phyloP scores from a whole-genome alignment of 2,888 invertebrate species.

The Brachypalpus laphriformis region DNA sequence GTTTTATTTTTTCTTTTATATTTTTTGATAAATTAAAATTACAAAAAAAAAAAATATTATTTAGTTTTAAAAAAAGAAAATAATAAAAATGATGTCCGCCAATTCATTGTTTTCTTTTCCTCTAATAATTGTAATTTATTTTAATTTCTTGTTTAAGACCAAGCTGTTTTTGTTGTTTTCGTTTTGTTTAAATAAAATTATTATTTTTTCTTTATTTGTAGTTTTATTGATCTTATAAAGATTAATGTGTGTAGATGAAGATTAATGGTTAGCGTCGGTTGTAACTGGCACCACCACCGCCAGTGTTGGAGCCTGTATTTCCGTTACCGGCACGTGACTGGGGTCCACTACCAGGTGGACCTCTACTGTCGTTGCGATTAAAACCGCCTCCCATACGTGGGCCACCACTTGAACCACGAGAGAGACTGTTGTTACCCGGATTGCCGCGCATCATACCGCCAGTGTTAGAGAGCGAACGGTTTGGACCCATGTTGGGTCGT shows the following conservation, averaged over 20 bases:
- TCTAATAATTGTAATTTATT: constrained; percentile 68
- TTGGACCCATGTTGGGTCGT: constrained; percentile 77
- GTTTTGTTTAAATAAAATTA: constrained; percentile 69
- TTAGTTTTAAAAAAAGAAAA: constrained; percentile 68
- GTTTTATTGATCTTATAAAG: constrained; percentile 76
- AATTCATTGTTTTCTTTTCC: constrained; percentile 61
- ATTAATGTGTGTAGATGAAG: constrained; percentile 76
- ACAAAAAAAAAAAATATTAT: constrained; percentile 70
- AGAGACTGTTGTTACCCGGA: constrained; percentile 79
- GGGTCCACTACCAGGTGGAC: constrained; percentile 79
- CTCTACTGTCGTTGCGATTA: constrained; percentile 81
- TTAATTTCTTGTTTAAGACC: constrained; percentile 59
- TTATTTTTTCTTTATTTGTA: constrained; percentile 46
- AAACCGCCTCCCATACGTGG: constrained; percentile 78
- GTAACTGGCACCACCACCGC: constrained; percentile 78
- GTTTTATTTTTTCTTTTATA: constrained; percentile 51
- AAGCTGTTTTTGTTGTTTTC: constrained; percentile 51
- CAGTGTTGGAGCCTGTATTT: constrained; percentile 77
- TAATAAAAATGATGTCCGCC: constrained; percentile 71
- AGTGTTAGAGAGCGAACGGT: constrained; percentile 79
- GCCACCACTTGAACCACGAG: constrained; percentile 78
- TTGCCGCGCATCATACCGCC: constrained; percentile 82
- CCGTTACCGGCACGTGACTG: constrained; percentile 79
- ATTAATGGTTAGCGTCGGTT: constrained; percentile 81
- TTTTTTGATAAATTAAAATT: constrained; percentile 75